These are phyloP conservation scores for Stenchaetothrips biformis DNA, from an alignment of 2,888 invertebrate genomes.

Conservation along the genomic window DNA sequence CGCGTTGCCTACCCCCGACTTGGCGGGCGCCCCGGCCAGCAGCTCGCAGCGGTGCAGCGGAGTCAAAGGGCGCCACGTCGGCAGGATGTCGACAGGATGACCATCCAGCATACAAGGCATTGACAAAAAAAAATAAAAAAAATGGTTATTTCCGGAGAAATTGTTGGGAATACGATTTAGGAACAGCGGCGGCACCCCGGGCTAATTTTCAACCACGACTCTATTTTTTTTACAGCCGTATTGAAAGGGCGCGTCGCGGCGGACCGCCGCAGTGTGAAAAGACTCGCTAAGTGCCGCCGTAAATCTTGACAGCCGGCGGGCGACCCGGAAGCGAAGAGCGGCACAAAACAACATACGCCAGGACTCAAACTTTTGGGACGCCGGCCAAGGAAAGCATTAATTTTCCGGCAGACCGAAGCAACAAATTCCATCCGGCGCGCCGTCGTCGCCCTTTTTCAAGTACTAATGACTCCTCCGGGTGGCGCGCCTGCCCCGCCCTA, in stretches of 20 bases:
- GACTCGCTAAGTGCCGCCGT: conserved; percentile 9
- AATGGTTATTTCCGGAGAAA: too few relatives aligned
- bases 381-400: conserved; percentile 18
- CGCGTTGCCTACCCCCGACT: too few relatives aligned
- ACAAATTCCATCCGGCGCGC: conserved; percentile 1
- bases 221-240: neutral
- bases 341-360: conserved; percentile 21
- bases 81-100: too few relatives aligned
- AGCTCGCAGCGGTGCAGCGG: too few relatives aligned
- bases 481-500: neutral
- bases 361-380: conserved; percentile 23
- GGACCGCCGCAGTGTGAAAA: conserved; percentile 3
- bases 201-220: too few relatives aligned
- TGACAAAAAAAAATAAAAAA: too few relatives aligned
- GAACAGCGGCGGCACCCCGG: too few relatives aligned
- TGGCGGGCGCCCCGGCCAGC: too few relatives aligned
- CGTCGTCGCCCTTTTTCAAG: conserved; percentile 5
- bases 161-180: too few relatives aligned
- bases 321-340: neutral
- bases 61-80: too few relatives aligned
- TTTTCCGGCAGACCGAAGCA: conserved; percentile 24
- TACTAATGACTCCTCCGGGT: conserved; percentile 3
- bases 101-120: too few relatives aligned
- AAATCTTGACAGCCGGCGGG: neutral
- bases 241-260: neutral